phyloP scores from a whole-genome alignment of 2,797 vertebrate genomes.

The Coranthus polyacanthus region DNA sequence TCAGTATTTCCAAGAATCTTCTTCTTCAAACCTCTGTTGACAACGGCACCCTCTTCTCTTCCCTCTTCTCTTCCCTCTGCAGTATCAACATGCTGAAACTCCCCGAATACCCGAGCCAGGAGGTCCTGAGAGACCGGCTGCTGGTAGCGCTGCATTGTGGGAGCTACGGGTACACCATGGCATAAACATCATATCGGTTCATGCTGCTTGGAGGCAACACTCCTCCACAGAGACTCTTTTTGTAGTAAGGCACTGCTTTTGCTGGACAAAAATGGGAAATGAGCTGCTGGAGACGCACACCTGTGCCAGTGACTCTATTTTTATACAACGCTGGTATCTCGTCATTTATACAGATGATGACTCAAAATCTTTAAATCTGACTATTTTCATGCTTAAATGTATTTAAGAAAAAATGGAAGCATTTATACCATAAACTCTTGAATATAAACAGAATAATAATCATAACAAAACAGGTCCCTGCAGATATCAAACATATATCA shows the following conservation, averaged over 20 bases:
- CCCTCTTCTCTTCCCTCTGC: constrained; percentile 37
- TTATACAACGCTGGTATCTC: constrained; percentile 18
- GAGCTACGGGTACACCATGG: constrained; percentile 99
- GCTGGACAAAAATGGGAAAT: constrained; percentile 39
- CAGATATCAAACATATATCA: constrained; percentile 13
- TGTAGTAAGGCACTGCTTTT: constrained; percentile 29
- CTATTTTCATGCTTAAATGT: constrained; percentile 24
- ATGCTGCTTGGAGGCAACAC: constrained; percentile 14
- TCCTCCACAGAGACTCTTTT: constrained; percentile 21
- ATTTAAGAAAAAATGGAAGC: constrained; percentile 5
- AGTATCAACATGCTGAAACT: constrained; percentile 99
- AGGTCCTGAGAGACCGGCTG: constrained; percentile 94
- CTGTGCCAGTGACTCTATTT: constrained; percentile 15
- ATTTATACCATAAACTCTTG: constrained; percentile 17
- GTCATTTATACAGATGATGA: constrained; percentile 27
- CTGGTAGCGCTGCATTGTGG: constrained; percentile 97
- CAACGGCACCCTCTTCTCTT: not conserved
- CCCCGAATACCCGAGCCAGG: constrained; percentile 96
- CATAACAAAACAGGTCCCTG: not conserved
- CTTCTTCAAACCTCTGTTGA: no score
- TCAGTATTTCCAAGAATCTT: no score
- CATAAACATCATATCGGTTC: constrained; percentile 67
- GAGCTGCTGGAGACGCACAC: constrained; percentile 23
- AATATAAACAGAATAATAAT: constrained; percentile 2
- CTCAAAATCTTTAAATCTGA: constrained; percentile 7